A percentile compares a stretch with the other conserved stretches of the same genome.
These are phyloP conservation scores for Drosophila histrio DNA, from an alignment of 2,888 invertebrate genomes.

Conservation along the genomic window DNA sequence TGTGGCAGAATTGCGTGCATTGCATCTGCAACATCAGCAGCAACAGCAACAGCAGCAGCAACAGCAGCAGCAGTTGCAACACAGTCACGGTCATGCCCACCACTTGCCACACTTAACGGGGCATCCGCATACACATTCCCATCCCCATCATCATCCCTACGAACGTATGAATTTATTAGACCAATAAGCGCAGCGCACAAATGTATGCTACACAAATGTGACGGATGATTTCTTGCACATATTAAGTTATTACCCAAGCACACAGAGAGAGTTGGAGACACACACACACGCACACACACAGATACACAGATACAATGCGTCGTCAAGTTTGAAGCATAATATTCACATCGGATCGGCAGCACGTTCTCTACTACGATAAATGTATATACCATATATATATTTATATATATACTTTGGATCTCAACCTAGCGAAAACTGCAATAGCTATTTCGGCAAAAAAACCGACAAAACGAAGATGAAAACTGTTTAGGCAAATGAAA, in stretches of 20 bases:
- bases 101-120: slow-evolving; percentile 15
- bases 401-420: slow-evolving; percentile 48
- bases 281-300: neutral
- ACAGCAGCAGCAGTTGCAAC: slow-evolving; percentile 29
- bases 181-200: slow-evolving; percentile 70
- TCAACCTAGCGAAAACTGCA: slow-evolving; percentile 56
- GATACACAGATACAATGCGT: slow-evolving; percentile 15
- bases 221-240: slow-evolving; percentile 15
- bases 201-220: slow-evolving; percentile 49
- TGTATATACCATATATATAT: neutral
- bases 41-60: slow-evolving; percentile 39
- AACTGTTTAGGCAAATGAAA: slow-evolving; percentile 76
- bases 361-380: slow-evolving; percentile 12
- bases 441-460: slow-evolving; percentile 66
- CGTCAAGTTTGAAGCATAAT: slow-evolving; percentile 1
- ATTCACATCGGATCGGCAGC: slow-evolving; percentile 9
- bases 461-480: slow-evolving; percentile 11
- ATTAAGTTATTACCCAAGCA: neutral
- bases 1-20: too few species aligned
- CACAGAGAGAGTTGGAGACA: neutral
- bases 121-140: slow-evolving; percentile 38
- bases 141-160: slow-evolving; percentile 70
- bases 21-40: slow-evolving; percentile 47
- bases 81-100: neutral
- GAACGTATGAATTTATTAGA: slow-evolving; percentile 82